Conservation (phyloP, 1,140 invertebrate genomes). For the Lucilia cuprina region DNA sequence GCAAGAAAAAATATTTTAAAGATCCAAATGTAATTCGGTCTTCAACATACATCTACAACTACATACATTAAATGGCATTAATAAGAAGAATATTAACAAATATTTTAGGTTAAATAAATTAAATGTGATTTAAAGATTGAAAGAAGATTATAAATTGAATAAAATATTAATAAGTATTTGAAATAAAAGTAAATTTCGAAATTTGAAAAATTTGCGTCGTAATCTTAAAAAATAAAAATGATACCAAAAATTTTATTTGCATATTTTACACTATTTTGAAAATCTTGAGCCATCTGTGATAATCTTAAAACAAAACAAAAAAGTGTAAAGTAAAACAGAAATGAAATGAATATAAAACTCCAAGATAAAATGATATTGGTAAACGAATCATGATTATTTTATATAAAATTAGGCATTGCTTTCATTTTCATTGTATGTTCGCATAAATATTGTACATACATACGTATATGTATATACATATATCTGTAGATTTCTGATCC, state of each 20-base stretch:
- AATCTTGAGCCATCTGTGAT: slow-evolving; percentile 62
- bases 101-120: slow-evolving; percentile 36
- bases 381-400: too few species aligned
- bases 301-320: slow-evolving; percentile 49
- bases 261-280: slow-evolving; percentile 41
- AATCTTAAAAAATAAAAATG: slow-evolving; percentile 10
- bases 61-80: too few species aligned
- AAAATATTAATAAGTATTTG: slow-evolving; percentile 4
- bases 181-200: neutral
- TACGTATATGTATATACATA: too few species aligned
- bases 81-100: neutral
- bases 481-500: too few species aligned
- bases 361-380: neutral
- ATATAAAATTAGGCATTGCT: too few species aligned
- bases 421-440: too few species aligned
- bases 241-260: slow-evolving; percentile 15
- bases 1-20: too few species aligned
- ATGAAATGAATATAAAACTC: neutral
- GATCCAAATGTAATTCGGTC: too few species aligned
- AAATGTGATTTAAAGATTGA: slow-evolving; percentile 34
- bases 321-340: slow-evolving; percentile 17
- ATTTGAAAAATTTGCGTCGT: neutral
- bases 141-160: slow-evolving; percentile 4
- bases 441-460: too few species aligned
- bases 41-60: too few species aligned